Conservation (phyloP, 2,797 vertebrate species). For the Megalops cyprinoides region DNA sequence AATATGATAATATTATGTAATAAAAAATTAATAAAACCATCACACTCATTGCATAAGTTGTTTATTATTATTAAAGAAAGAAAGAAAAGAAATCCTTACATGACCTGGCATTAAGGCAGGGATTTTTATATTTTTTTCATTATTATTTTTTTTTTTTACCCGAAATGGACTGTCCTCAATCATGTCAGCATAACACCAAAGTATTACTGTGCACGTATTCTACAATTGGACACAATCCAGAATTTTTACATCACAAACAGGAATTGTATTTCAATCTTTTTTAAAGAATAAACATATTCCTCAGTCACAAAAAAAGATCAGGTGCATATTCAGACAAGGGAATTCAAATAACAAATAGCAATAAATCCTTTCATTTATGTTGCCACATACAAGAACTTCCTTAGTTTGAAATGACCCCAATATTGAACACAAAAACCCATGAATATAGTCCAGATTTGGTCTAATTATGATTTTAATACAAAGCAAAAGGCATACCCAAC, state of each 20-base stretch:
- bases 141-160: background rate
- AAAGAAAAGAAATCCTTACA: constrained; percentile 23
- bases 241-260: background rate
- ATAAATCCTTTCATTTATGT: too few relatives aligned
- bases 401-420: too few relatives aligned
- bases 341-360: background rate
- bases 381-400: too few relatives aligned
- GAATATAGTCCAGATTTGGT: too few relatives aligned
- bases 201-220: background rate
- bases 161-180: constrained; percentile 14
- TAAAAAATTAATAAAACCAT: background rate
- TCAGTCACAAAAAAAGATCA: background rate
- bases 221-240: background rate
- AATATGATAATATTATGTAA: background rate
- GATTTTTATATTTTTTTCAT: too few relatives aligned
- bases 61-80: constrained; percentile 16
- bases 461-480: too few relatives aligned
- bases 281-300: background rate
- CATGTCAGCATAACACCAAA: background rate
- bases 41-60: background rate
- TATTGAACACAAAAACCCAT: too few relatives aligned
- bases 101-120: constrained; percentile 14
- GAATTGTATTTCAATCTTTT: background rate
- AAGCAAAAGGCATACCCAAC: too few relatives aligned
- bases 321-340: background rate